These are phyloP conservation scores for Papilio glaucus DNA, from an alignment of 1,140 invertebrate genomes.

Conservation along the genomic window DNA sequence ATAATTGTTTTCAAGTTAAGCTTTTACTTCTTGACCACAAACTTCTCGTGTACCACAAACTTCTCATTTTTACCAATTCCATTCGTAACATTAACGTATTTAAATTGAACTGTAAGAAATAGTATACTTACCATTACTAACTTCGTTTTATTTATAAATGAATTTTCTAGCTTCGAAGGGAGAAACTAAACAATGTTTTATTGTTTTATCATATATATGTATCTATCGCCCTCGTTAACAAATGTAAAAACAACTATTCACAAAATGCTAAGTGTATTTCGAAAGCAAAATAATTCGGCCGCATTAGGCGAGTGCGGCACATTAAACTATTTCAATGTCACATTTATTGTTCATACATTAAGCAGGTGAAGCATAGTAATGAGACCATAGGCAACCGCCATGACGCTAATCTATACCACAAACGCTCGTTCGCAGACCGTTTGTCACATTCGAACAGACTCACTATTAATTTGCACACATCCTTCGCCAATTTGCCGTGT, in stretches of 20 bases:
- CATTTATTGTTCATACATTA: constrained; percentile 35
- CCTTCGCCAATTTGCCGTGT: constrained; percentile 64
- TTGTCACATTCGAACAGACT: constrained; percentile 64
- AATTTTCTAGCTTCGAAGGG: too few species aligned
- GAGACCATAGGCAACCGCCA: constrained; percentile 36
- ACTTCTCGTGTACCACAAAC: too few species aligned
- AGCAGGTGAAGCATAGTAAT: constrained; percentile 51
- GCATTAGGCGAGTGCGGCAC: constrained; percentile 11
- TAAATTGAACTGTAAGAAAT: too few species aligned
- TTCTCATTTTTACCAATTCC: too few species aligned
- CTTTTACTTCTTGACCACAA: too few species aligned
- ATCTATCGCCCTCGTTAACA: not conserved
- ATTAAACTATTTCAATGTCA: constrained; percentile 36
- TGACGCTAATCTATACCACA: constrained; percentile 53
- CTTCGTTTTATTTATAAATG: too few species aligned
- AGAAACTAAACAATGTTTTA: not conserved
- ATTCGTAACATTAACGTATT: too few species aligned
- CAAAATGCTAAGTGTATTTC: constrained; percentile 6
- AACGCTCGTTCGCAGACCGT: constrained; percentile 53
- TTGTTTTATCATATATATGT: not conserved
- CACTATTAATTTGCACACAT: constrained; percentile 67
- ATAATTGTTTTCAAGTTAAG: too few species aligned
- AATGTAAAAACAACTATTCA: not conserved
- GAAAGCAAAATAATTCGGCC: constrained; percentile 21
- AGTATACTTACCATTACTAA: too few species aligned